Base-by-base conservation (phyloP, 2,888 invertebrate species). In the Nomada fucata region DNA sequence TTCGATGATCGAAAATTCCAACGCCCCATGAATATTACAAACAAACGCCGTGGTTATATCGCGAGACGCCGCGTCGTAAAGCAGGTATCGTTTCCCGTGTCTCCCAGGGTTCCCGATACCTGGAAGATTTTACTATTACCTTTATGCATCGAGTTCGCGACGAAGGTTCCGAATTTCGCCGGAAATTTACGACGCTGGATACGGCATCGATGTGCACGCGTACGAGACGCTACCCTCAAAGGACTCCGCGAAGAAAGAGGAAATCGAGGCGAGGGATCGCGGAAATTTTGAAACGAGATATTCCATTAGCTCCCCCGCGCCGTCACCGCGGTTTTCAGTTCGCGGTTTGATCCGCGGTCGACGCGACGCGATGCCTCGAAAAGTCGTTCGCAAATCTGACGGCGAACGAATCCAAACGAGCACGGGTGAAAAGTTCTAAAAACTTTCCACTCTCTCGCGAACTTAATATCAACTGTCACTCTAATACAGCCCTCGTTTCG, bases 361-460 rank as follows among this genome's bases (percentile, higher is more conserved):
- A 63, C 72, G 42, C 71, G 60, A 67, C 61, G 70, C 76, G 75
- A 60, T 76, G 67, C 77, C 76, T 77, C 79, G 72, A 67, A 76
- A 82, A 79, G 69, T 82, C 76, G 65, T 52, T 63, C 73, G 71
- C 72, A 79, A 79, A 77, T 79, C 76, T 68, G 75, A 44, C 65
- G 76, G 26, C 65, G 60, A 55, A 61, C 71, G 73, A 76, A 72
- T 77, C 86, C 44, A 79, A 83, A 85, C 83, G 73, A 67, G 74
- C 72, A 61, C 57, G 44, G 70, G 68, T 55, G 73, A 64, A 61
- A 83, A 85, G 76, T 85, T 88, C 61, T 73, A 79, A 79, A 83
- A 88, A 82, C 86, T 85, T 83, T 70, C 47, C 57, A 63, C 75
- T 63, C 64, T 76, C n/a, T 53, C 65, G 44, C 47, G 65, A 81